Conservation (phyloP, 2,113 vertebrate genomes). For the Eptesicus fuscus region DNA sequence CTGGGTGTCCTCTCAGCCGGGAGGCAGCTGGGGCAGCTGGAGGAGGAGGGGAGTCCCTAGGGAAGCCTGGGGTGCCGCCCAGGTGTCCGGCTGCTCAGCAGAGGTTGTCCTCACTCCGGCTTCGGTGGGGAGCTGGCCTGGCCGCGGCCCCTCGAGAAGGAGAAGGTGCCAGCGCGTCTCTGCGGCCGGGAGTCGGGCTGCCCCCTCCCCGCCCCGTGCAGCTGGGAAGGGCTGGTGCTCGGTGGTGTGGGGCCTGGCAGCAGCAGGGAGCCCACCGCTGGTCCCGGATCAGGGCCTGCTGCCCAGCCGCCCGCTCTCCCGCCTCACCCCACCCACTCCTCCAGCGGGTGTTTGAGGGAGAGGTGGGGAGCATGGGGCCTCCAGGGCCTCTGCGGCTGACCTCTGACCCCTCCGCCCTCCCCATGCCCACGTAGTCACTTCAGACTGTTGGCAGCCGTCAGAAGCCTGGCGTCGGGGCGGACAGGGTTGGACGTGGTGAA, state of each 20-base stretch:
- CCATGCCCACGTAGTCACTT: not conserved
- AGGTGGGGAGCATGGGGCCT: not conserved
- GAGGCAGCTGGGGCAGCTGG: not conserved
- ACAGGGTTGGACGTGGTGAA: not conserved
- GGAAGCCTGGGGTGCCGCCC: rapidly evolving
- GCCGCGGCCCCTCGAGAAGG: not conserved
- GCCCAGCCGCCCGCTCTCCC: rapidly evolving
- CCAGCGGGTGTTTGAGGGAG: not conserved
- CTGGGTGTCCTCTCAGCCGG: not conserved
- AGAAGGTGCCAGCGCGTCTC: not conserved
- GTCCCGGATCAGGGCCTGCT: not conserved
- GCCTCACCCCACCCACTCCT: too few relatives aligned
- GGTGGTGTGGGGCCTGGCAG: not conserved
- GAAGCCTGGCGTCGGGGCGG: not conserved
- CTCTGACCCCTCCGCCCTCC: not conserved
- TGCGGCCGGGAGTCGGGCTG: rapidly evolving
- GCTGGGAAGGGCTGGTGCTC: not conserved
- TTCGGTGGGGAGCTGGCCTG: not conserved
- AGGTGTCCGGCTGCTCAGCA: not conserved
- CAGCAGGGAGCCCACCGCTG: too few relatives aligned
- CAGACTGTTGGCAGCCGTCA: rapidly evolving
- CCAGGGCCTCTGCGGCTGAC: not conserved
- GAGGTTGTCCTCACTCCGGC: not conserved
- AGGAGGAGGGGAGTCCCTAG: not conserved
- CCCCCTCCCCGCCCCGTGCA: too few relatives aligned